phyloP scores from a whole-genome alignment of 2,888 invertebrate species.

The Cantharis flavilabris region DNA sequence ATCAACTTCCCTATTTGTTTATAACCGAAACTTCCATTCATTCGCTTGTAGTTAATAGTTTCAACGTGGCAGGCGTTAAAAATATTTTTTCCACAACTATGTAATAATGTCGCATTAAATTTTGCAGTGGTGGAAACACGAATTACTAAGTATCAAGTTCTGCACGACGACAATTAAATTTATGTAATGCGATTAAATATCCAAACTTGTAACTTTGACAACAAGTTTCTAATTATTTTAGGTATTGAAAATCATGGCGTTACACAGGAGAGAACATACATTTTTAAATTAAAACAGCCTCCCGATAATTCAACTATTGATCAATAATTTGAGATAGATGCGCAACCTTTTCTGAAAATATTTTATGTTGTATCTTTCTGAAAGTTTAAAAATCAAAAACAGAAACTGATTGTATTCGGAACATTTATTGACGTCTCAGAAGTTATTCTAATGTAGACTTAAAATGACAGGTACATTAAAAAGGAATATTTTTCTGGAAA shows the following conservation, averaged over 20 bases:
- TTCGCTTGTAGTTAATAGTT: neutral
- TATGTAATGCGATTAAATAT: neutral
- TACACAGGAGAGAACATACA: neutral
- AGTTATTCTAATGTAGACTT: neutral
- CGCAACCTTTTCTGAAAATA: no score
- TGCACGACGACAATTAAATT: neutral
- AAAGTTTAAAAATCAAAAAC: no score
- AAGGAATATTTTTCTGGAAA: neutral
- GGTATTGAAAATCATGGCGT: neutral
- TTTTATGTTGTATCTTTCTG: no score
- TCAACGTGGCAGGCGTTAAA: neutral
- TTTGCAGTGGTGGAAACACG: neutral
- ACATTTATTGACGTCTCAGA: neutral
- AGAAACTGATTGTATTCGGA: no score
- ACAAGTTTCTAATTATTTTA: neutral
- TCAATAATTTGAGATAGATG: neutral
- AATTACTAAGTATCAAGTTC: neutral
- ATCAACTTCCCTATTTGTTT: neutral
- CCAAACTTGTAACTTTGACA: neutral
- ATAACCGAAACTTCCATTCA: neutral
- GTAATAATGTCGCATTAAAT: neutral
- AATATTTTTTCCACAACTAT: neutral
- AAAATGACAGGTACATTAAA: neutral
- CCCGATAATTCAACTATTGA: neutral
- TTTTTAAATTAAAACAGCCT: neutral